Evolutionary conservation across 2,113 vertebrate genomes (phyloP).

Genomic region (Cyprinodon tularosa): DNA sequence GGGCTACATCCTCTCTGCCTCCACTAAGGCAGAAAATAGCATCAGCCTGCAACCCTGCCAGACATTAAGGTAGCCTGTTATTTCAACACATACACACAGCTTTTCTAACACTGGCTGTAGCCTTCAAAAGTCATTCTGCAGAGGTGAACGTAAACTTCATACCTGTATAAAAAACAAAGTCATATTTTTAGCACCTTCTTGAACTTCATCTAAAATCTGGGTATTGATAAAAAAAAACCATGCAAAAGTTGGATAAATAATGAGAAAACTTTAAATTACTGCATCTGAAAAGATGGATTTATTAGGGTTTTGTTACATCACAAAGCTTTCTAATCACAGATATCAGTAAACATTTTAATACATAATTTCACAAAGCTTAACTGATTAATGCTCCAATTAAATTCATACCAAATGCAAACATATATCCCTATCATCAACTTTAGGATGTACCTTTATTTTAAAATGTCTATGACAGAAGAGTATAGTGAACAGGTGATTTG

Average conservation of each 20-base stretch:
- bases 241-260: background rate
- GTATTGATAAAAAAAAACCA: background rate
- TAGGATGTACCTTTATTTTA: too few species aligned
- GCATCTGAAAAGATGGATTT: too few species aligned
- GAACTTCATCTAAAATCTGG: background rate
- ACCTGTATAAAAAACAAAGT: background rate
- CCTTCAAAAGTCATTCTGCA: background rate
- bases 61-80: constrained; percentile 46
- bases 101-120: background rate
- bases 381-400: too few species aligned
- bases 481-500: too few species aligned
- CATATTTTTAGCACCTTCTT: background rate
- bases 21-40: constrained; percentile 73
- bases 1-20: constrained; percentile 65
- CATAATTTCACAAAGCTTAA: too few species aligned
- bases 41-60: constrained; percentile 46
- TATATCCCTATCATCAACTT: too few species aligned
- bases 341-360: too few species aligned
- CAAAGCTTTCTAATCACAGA: too few species aligned
- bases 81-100: constrained; percentile 13
- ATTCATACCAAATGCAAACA: too few species aligned
- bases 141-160: background rate
- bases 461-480: too few species aligned
- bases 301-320: too few species aligned
- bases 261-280: background rate